Base-by-base conservation (phyloP, 2,797 vertebrate species). In the Arctocebus calabarensis region DNA sequence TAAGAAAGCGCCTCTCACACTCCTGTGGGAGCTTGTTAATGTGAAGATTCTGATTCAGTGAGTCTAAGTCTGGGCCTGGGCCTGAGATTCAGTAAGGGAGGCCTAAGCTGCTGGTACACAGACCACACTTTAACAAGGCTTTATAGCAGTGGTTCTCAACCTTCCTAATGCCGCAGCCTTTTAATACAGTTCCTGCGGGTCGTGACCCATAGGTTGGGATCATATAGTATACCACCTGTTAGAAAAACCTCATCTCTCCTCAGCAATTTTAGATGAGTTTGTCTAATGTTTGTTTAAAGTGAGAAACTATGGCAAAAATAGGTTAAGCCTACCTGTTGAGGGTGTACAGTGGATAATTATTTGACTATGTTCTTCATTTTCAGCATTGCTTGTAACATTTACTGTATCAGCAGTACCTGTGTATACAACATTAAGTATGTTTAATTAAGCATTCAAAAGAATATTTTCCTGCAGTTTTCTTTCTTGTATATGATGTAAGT, bases 321-420 rank as follows among this genome's bases (percentile, higher is more conserved):
- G 59, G 19, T 1, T 7, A 22, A n/a, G 37, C 84, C 97, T 98
- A 99, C 99, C 99, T 98, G 99, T 99, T 55, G 99, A 98, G 70
- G 99, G 99, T 83, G 99, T 99, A 97, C 99, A 99, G 97, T 99
- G 99, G 98, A 99, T 99, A 88, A 99, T 98, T 97, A 99, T 98
- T 48, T 99, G 99, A 89, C 99, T 98, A 45, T 99, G 98, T 92
- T 99, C 99, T 96, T 98, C 98, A 48, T 98, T 99, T 61, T 99
- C 99, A 25, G 97, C 98, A 11, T 93, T 97, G 95, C 91, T 98
- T 37, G 98, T 91, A 48, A 84, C 64, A 83, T 79, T 97, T 96
- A 98, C 97, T 91, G 82, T 78, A 84, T 98, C 98, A 73, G 96
- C 91, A 61, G 97, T 83, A 84, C 86, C 97, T 98, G 82, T 34